phyloP scores from a whole-genome alignment of 2,113 vertebrate species.

The Ranitomeya imitator region DNA sequence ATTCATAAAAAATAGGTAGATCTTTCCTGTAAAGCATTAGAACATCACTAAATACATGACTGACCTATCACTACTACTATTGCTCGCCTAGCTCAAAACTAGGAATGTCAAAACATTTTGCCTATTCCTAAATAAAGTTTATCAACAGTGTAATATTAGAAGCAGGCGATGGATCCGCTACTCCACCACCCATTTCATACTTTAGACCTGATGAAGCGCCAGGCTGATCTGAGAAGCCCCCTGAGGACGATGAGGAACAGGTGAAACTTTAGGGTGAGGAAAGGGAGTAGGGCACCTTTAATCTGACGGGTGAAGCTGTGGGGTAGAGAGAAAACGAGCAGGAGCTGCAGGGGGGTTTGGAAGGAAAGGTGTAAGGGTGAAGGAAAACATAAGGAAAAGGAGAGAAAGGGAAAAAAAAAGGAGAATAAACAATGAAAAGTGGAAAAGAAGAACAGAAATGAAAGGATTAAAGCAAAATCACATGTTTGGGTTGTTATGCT shows the following conservation, averaged over 20 bases:
- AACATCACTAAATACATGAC: background rate
- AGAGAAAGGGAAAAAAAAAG: slow-evolving; percentile 57
- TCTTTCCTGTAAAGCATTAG: background rate
- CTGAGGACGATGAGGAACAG: slow-evolving; percentile 74
- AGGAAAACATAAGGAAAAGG: slow-evolving; percentile 46
- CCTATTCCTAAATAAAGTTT: background rate
- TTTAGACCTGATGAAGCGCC: slow-evolving; percentile 68
- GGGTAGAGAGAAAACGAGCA: slow-evolving; percentile 84
- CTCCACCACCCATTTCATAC: slow-evolving; percentile 63
- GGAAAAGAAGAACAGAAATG: slow-evolving; percentile 40
- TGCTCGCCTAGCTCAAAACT: background rate
- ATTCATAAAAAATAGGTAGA: background rate
- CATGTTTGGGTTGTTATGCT: background rate
- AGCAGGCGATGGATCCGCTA: background rate
- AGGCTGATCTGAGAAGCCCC: slow-evolving; percentile 68
- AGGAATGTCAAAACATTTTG: background rate
- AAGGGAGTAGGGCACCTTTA: slow-evolving; percentile 78
- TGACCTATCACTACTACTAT: background rate
- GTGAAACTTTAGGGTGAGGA: slow-evolving; percentile 75
- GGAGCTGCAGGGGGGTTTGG: slow-evolving; percentile 73
- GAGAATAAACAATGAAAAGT: slow-evolving; percentile 60
- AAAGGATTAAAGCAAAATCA: slow-evolving; percentile 41
- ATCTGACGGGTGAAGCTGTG: slow-evolving; percentile 85
- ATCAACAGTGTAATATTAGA: background rate
- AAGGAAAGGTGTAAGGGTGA: slow-evolving; percentile 52